phyloP scores from a whole-genome alignment of 2,888 invertebrate species.

The Drosophila setosimentum region DNA sequence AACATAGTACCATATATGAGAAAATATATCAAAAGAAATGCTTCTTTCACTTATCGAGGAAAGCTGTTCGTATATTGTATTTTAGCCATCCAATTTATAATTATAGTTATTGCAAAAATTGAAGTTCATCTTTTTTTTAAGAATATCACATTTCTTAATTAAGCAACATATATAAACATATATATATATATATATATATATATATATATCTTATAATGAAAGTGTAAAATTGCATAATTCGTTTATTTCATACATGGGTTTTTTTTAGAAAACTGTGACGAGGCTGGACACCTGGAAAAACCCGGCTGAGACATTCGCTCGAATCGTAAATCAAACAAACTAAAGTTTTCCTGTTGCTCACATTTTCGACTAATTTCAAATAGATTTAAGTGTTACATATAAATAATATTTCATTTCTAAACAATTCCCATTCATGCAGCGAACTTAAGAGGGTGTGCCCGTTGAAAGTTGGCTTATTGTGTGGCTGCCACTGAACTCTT shows the following conservation, averaged over 20 bases:
- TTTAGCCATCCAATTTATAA: not conserved
- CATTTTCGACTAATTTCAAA: not conserved
- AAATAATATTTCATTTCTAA: not conserved
- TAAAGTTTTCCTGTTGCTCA: not conserved
- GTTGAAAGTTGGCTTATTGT: constrained; percentile 3
- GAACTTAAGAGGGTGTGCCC: constrained; percentile 20
- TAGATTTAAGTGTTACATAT: too few relatives aligned
- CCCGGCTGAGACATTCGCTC: not conserved
- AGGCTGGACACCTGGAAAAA: not conserved
- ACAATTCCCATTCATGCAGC: constrained; percentile 15
- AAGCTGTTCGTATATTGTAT: not conserved
- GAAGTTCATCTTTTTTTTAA: not conserved
- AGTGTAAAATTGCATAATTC: not conserved
- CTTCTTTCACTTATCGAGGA: not conserved
- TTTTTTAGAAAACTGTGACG: not conserved
- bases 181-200: not conserved
- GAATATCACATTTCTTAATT: not conserved
- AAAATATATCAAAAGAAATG: not conserved
- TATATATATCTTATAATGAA: not conserved
- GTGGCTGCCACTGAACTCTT: constrained; percentile 45
- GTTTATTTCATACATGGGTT: not conserved
- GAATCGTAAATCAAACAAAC: not conserved
- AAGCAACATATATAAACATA: not conserved
- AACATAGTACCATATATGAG: too few relatives aligned
- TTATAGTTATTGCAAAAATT: not conserved